Conservation (phyloP, 2,113 vertebrate species). For the Leptocoma aspasia region DNA sequence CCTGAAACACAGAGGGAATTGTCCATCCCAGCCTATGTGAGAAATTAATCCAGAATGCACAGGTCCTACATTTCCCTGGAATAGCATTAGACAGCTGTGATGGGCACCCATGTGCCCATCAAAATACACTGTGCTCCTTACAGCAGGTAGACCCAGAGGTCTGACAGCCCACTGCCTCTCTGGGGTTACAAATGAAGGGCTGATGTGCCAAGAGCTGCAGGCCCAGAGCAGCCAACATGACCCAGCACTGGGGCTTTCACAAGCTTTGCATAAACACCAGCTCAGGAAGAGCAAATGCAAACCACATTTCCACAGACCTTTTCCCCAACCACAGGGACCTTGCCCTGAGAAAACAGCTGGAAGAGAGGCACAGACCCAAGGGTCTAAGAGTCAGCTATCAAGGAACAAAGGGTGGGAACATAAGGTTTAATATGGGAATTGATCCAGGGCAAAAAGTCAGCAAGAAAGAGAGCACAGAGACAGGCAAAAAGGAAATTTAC, state of each 20-base stretch:
- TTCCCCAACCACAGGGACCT: neutral
- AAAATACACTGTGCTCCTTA: neutral
- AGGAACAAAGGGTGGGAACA: constrained; percentile 39
- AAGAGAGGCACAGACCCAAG: neutral
- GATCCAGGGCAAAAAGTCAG: neutral
- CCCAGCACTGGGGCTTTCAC: neutral
- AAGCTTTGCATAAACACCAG: neutral
- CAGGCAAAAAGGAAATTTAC: constrained; percentile 50
- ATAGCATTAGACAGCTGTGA: neutral
- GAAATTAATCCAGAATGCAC: rapidly evolving
- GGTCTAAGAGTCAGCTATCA: constrained; percentile 9
- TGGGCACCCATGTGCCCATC: neutral
- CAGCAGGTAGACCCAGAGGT: neutral
- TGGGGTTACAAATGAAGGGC: neutral
- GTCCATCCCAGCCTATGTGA: neutral
- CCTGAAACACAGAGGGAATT: neutral
- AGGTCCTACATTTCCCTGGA: neutral
- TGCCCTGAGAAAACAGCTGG: constrained; percentile 43
- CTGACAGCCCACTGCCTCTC: neutral
- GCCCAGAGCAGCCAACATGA: neutral
- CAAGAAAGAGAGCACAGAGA: neutral
- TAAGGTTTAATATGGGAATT: neutral
- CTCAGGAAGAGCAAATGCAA: constrained; percentile 49
- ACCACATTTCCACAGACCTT: constrained; percentile 1
- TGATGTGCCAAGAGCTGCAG: neutral